phyloP scores from a whole-genome alignment of 2,888 invertebrate species.

The Macrosiphum euphorbiae region DNA sequence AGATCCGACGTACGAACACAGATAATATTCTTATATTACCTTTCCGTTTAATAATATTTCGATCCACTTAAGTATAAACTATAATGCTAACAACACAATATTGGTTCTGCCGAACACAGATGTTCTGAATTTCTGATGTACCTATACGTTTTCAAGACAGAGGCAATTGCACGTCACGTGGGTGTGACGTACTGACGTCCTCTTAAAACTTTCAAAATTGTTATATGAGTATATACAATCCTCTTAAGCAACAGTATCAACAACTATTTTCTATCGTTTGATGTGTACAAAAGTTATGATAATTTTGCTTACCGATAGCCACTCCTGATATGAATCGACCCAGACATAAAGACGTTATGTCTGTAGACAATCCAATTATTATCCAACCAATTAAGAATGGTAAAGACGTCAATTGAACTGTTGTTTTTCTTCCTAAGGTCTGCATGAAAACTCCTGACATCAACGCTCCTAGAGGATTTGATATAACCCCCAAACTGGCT shows the following conservation, averaged over 20 bases:
- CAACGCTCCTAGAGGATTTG: conserved; percentile 80
- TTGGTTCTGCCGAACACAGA: neutral
- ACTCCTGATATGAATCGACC: conserved; percentile 77
- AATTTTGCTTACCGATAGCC: conserved; percentile 67
- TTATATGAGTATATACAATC: neutral
- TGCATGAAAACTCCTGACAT: conserved; percentile 80
- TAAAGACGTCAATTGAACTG: conserved; percentile 78
- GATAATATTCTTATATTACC: neutral
- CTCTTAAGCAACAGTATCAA: neutral
- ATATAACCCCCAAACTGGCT: conserved; percentile 81
- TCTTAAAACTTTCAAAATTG: neutral
- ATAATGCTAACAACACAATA: neutral
- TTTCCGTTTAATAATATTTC: neutral
- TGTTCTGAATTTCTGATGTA: neutral
- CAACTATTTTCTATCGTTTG: neutral
- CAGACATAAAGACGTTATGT: conserved; percentile 76
- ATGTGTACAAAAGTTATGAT: neutral
- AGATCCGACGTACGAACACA: neutral
- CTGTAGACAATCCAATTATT: conserved; percentile 77
- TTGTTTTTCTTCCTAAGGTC: conserved; percentile 76
- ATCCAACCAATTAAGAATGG: conserved; percentile 81
- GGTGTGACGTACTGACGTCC: neutral
- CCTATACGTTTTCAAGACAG: neutral
- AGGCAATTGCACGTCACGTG: neutral
- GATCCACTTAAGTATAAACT: neutral